These are phyloP conservation scores for Drosophila gunungcola DNA, from an alignment of 1,140 invertebrate genomes.

Conservation along the genomic window DNA sequence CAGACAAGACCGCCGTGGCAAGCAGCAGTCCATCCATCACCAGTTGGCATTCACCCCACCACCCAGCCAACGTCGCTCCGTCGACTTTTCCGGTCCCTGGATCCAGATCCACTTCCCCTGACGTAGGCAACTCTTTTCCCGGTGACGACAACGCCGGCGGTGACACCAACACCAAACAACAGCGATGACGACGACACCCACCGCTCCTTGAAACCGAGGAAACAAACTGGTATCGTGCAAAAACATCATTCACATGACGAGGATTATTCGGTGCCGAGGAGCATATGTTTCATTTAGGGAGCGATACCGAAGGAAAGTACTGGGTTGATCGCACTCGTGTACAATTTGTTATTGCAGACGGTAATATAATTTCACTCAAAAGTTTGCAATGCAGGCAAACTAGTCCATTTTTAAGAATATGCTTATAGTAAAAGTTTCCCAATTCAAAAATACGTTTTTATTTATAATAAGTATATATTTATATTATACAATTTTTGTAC, in stretches of 20 bases:
- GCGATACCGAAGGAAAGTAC: not conserved
- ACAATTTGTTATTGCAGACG: not conserved
- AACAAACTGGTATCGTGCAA: constrained; percentile 50
- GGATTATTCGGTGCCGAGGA: constrained; percentile 12
- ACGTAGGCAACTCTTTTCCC: constrained; percentile 31
- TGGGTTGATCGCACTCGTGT: not conserved
- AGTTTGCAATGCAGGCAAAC: too few relatives aligned
- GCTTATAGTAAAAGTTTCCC: too few relatives aligned
- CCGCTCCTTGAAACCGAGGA: constrained; percentile 7
- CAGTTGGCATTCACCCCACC: not conserved
- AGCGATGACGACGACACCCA: constrained; percentile 52
- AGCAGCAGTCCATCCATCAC: constrained; percentile 39
- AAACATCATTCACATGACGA: constrained; percentile 38
- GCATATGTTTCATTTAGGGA: constrained; percentile 14
- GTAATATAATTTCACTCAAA: too few relatives aligned
- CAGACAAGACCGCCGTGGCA: constrained; percentile 42
- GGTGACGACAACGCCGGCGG: constrained; percentile 71
- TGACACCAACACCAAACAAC: constrained; percentile 60
- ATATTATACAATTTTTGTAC: too few relatives aligned
- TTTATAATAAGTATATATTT: too few relatives aligned
- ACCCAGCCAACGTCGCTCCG: not conserved
- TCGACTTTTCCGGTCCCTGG: constrained; percentile 26
- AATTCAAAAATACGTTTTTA: too few relatives aligned
- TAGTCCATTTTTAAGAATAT: too few relatives aligned
- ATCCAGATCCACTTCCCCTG: constrained; percentile 42